phyloP scores from a whole-genome alignment of 2,113 vertebrate genomes.

The Mus musculus region GRCm39 chr10:57706001-57706500 shows the following conservation, averaged over 20 bases:
- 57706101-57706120: neutral
- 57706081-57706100: neutral
- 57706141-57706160: neutral
- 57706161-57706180: conserved; percentile 22
- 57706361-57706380: neutral
- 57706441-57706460: too few species aligned
- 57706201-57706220: neutral
- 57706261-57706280: neutral
- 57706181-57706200: neutral
- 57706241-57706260: neutral
- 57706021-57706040: neutral
- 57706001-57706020: neutral
- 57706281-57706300: conserved; percentile 50
- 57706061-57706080: neutral
- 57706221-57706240: neutral
- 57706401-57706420: too few species aligned
- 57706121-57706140: neutral
- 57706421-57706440: neutral
- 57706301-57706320: conserved; percentile 13
- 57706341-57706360: conserved; percentile 43
- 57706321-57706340: conserved; percentile 47
- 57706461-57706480: too few species aligned
- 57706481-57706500: neutral
- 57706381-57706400: neutral
- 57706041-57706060: too few species aligned